Evolutionary conservation across 2,797 vertebrate species (phyloP), one percentile per base, ranked within the genome.

Genomic region (Coilia nasus): DNA sequence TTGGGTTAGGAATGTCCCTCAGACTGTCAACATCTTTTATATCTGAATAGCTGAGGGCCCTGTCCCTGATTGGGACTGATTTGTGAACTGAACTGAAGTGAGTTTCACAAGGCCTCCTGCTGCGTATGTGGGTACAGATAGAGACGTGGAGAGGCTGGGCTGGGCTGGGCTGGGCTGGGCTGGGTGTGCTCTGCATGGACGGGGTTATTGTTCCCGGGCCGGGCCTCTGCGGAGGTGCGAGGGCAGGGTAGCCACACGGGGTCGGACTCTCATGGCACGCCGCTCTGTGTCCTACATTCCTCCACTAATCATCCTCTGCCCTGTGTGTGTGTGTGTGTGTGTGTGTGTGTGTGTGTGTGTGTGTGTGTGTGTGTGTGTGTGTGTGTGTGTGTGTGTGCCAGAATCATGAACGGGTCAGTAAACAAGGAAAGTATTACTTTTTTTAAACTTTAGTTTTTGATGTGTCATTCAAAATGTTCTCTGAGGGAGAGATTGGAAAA

Each of bases 301-400:
- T 44, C 31, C 35, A 17, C 71, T 78, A 78, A 78, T 78, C 71
- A 78, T 19, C 35, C 35, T 54, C 82, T 35, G 83, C 19, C 85
- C 83, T 59, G 86, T 83, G 56, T 84, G 82, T 54, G 59, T 59
- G 23, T 15, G 64, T 62, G 82, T 14, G 56, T 31, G 56, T 35
- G 57, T 78, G 81, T 54, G 21, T 87, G 86, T 78, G 6, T 54
- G 7, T 23, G 62, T 31, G 60, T 81, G 59, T 81, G 31, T 57
- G 59, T 85, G 81, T 87, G 78, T 81, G 85, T 87, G 44, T 86
- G 83, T 82, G 82, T 81, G 85, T 81, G 21, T 81, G 60, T 47
- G 25, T 6, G 80, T n/a, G 57, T 41, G 35, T 25, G 25, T 14
- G 54, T 75, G 67, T 82, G 82, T 88, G 46, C 44, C 82, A 78